Percentiles rank a stretch among this genome's conserved stretches.
Conservation (phyloP, 2,113 vertebrate species). For the Myocastor coypus region DNA sequence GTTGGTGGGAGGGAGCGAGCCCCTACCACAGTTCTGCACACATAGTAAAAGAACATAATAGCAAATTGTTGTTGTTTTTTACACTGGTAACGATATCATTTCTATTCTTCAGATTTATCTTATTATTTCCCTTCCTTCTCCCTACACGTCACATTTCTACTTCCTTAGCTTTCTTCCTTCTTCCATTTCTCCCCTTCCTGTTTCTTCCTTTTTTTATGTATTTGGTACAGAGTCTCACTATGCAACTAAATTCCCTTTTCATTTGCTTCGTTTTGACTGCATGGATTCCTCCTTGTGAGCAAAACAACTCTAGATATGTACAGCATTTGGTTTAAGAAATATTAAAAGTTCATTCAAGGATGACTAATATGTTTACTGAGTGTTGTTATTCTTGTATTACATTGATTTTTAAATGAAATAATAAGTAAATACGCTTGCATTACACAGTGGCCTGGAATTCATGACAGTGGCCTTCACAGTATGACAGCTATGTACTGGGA, state of each 20-base stretch:
- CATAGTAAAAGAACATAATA: neutral
- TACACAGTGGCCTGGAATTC: neutral
- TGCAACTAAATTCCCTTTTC: neutral
- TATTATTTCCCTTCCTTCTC: neutral
- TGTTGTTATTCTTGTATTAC: neutral
- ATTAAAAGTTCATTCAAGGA: neutral
- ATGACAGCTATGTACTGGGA: neutral
- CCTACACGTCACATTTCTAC: neutral
- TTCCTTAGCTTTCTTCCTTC: neutral
- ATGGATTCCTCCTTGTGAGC: neutral
- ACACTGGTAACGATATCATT: neutral
- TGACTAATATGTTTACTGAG: neutral
- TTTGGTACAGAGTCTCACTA: no score
- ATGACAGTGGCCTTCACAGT: neutral
- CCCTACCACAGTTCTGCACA: neutral
- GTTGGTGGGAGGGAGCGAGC: neutral
- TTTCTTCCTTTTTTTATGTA: neutral
- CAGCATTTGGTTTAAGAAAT: neutral
- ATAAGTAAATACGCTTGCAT: neutral
- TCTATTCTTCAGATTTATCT: neutral
- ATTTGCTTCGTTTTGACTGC: neutral
- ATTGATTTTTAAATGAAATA: slow-evolving; percentile 1
- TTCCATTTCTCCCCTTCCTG: neutral
- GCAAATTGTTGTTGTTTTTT: neutral
- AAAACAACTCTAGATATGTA: neutral